Evolutionary conservation across 1,140 invertebrate species (phyloP), one percentile per base, ranked within the genome.

Genomic region (Medauroidea extradentata): DNA sequence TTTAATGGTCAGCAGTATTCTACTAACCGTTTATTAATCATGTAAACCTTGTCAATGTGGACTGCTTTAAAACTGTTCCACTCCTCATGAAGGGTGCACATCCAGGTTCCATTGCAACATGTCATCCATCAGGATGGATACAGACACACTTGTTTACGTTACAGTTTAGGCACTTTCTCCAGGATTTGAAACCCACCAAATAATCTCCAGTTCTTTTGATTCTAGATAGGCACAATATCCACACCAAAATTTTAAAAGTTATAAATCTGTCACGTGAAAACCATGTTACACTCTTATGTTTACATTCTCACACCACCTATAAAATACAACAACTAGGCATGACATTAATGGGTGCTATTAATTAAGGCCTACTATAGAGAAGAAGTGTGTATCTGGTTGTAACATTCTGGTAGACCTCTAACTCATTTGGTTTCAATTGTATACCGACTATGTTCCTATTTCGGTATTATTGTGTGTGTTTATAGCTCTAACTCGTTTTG

Each of bases 241-340:
- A 75, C 57, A 73, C 68, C 21, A 65, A 67, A 57, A 78, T 71
- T 65, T 54, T 77, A 19, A 69, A 74, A 7, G 49, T 72, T 0
- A 69, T 76, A 41, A 62, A 71, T 24, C 25, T 66, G 13, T 67
- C 71, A 48, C 63, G 65, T 44, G 61, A 73, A 61, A 70, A 73
- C 67, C 53, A 69, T 16, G 64, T 74, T 1, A 59, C 65, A 14
- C 67, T 78, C 23, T 21, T 75, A 18, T 73, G 65, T 18, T 51
- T 73, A 11, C 71, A 72, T 9, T 69, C 72, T 42, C 74, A 76
- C 44, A 63, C 63, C 49, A 69, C 67, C 2, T 67, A 73, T 48
- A 34, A 34, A 11, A 34, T 34, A 11, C 29, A 34, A 11, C 29
- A 4, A 34, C 63, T 78, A 2, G 75, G 76, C 62, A 68, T 73